Percentiles rank a stretch among this genome's conserved stretches.
Conservation (phyloP, 2,888 invertebrate genomes). For the Scaptomyza flava region DNA sequence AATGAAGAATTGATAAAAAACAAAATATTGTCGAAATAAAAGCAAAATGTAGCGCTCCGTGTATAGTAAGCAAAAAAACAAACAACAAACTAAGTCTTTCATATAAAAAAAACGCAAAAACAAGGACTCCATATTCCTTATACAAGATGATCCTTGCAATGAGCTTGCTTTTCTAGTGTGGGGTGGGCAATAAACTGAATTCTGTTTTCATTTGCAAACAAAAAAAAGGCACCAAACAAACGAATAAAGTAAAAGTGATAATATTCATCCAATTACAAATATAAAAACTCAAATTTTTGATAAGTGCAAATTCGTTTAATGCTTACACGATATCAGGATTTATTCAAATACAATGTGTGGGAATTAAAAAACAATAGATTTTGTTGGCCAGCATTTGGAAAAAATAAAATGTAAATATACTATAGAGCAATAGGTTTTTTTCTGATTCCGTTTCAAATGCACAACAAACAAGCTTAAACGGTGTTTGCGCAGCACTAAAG, state of each 20-base stretch:
- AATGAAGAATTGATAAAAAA: too few relatives aligned
- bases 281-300: conserved; percentile 41
- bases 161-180: conserved; percentile 1
- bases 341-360: conserved; percentile 17
- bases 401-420: conserved; percentile 41
- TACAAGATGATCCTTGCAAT: background rate
- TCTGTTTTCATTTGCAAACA: conserved; percentile 40
- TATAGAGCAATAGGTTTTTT: conserved; percentile 37
- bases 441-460: conserved; percentile 31
- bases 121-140: background rate
- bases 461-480: conserved; percentile 32
- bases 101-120: conserved; percentile 9
- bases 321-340: conserved; percentile 3
- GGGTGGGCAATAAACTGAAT: background rate
- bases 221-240: conserved; percentile 22
- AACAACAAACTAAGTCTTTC: conserved; percentile 40
- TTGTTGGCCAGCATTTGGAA: conserved; percentile 18
- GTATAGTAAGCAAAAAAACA: conserved; percentile 66
- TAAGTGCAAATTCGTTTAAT: conserved; percentile 34
- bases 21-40: conserved; percentile 72
- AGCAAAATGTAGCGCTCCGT: conserved; percentile 69
- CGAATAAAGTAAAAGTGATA: conserved; percentile 69
- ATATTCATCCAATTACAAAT: conserved; percentile 48
- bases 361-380: conserved; percentile 1
- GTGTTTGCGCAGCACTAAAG: conserved; percentile 23